Evolutionary conservation across 2,797 vertebrate species (phyloP).

Genomic region (Distichodus sexfasciatus): DNA sequence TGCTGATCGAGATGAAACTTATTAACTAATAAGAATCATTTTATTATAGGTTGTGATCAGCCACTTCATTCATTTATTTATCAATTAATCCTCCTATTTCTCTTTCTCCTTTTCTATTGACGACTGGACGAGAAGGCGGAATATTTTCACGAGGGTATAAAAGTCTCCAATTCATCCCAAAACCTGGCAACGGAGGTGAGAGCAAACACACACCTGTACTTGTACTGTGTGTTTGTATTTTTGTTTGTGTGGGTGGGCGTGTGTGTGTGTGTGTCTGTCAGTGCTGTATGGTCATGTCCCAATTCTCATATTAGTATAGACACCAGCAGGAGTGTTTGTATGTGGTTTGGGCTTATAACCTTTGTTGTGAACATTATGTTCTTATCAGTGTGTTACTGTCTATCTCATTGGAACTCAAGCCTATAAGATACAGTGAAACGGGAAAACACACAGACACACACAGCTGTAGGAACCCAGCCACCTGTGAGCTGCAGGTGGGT

Average conservation of each 20-base stretch:
- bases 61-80: conserved; percentile 41
- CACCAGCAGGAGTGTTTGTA: no score
- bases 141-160: conserved; percentile 67
- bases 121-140: conserved; percentile 69
- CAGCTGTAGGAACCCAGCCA: conserved; percentile 39
- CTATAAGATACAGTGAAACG: no score
- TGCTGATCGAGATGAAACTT: no score
- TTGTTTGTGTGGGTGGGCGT: not conserved
- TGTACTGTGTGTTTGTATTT: not conserved
- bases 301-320: no score
- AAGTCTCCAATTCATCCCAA: conserved; percentile 53
- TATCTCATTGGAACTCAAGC: no score
- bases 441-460: not conserved
- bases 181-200: conserved; percentile 75
- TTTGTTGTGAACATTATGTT: no score
- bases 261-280: conserved; percentile 13
- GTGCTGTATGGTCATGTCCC: no score
- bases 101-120: conserved; percentile 31
- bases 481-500: conserved; percentile 40
- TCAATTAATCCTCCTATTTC: conserved; percentile 37
- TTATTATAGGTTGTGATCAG: no score
- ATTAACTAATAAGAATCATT: no score
- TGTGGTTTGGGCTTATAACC: no score
- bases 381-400: no score
- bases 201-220: conserved; percentile 32